Base-by-base conservation (phyloP, 2,113 vertebrate species). In the Odocoileus hemionus region DNA sequence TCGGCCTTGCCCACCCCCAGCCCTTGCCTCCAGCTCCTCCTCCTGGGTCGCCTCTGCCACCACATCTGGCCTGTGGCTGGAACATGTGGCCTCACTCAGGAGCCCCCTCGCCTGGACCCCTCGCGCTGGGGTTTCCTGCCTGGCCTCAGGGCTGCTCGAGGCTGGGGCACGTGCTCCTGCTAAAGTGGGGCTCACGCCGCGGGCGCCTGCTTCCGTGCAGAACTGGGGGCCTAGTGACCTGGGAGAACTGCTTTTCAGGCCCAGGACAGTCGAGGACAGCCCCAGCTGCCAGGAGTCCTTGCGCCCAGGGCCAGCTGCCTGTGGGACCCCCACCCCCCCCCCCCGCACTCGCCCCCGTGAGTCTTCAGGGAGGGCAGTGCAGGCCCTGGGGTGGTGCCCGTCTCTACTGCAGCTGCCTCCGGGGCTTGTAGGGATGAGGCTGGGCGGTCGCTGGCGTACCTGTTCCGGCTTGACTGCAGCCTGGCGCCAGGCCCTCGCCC, bases 21-120 rank as follows among this genome's bases (percentile, higher is more conserved):
- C 50, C 50, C 60, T 5, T 1, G 3, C 33, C 47, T 3, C 19
- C 30, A 12, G 88, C 15, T 45, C 36, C 2, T 30, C 16, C 45
- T 45, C 15, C 1, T 2, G 0, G 28, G 36, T 43, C 2, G 4
- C 30, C n/a, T 19, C n/a, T 7, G 64, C 79, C 4, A 6, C 2
- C 43, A 33, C 1, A 1, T 50, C 45, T 7, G 57, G 79, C n/a
- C 78, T 55, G 28, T 64, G 82, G n/a, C 76, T n/a, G 45, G 30
- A 0, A 2, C n/a, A 0, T 7, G 8, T 11, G 86, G 2, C 11
- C 54, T 50, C 74, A 15, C 12, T 6, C 0, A 11, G 64, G 64
- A 33, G 83, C 23, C 14, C 16, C 25, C 3, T 39, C 25, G 12
- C 6, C 0, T 0, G 25, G 39, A 12, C 25, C 9, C 0, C 12